Evolutionary conservation across 2,888 invertebrate genomes (phyloP).

Genomic region (Tetranychus piercei): DNA sequence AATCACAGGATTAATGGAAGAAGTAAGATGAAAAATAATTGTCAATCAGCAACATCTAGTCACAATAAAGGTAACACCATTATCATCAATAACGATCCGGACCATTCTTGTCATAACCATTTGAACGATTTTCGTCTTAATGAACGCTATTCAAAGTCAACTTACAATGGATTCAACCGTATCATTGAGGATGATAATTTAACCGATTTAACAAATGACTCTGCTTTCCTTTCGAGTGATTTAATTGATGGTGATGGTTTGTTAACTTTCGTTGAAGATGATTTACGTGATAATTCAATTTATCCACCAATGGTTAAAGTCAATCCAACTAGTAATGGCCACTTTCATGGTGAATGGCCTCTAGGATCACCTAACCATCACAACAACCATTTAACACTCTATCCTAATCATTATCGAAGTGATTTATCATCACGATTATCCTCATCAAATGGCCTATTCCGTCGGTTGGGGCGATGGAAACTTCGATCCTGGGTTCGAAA

Average conservation of each 20-base stretch:
- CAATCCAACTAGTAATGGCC: neutral
- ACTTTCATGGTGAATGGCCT: neutral
- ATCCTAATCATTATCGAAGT: neutral
- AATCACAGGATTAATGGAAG: too few relatives aligned
- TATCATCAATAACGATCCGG: too few relatives aligned
- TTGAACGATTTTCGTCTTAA: too few relatives aligned
- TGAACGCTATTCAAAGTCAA: too few relatives aligned
- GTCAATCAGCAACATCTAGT: too few relatives aligned
- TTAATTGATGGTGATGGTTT: neutral
- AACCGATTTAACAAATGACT: neutral
- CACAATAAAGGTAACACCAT: too few relatives aligned
- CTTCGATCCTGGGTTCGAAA: constrained; percentile 6
- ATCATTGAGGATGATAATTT: neutral
- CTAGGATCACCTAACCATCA: neutral
- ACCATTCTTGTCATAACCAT: too few relatives aligned
- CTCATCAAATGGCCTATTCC: neutral
- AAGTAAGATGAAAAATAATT: too few relatives aligned
- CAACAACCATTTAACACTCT: too few relatives aligned
- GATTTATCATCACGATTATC: neutral
- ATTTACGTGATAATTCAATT: neutral
- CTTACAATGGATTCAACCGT: too few relatives aligned
- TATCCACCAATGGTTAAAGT: neutral
- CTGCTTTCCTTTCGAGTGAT: neutral
- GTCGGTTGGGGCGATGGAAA: neutral
- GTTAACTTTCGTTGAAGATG: neutral